Conservation (phyloP, 1,140 invertebrate species). For the Musca vetustissima region DNA sequence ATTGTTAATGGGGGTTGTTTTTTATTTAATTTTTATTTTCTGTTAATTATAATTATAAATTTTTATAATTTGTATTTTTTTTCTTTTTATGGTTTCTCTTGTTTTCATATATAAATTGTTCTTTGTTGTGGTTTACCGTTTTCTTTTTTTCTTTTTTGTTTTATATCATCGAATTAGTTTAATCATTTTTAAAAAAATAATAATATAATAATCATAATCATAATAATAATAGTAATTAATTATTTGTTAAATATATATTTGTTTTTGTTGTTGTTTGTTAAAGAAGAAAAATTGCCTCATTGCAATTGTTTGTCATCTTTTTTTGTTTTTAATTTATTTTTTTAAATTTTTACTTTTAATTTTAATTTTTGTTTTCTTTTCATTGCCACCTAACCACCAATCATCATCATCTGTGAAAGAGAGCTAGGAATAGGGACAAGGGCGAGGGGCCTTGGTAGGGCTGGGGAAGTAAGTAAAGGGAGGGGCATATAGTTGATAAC, state of each 20-base stretch:
- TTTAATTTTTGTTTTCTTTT: too few relatives aligned
- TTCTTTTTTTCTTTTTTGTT: neutral
- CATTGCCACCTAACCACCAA: neutral
- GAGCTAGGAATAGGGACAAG: too few relatives aligned
- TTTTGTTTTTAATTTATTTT: neutral
- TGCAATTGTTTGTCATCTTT: constrained; percentile 22
- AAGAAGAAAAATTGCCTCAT: constrained; percentile 20
- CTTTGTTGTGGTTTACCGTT: neutral
- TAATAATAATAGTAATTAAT: too few relatives aligned
- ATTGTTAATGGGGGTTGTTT: constrained; percentile 19
- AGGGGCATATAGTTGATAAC: too few relatives aligned
- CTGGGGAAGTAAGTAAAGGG: too few relatives aligned
- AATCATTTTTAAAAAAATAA: constrained; percentile 16
- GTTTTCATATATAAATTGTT: neutral
- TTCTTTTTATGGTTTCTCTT: neutral
- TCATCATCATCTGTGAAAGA: too few relatives aligned
- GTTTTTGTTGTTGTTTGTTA: neutral
- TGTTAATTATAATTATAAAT: constrained; percentile 18
- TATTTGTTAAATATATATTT: too few relatives aligned
- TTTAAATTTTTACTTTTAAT: too few relatives aligned
- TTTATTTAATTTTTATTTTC: constrained; percentile 14
- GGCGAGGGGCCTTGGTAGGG: too few relatives aligned
- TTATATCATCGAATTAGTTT: constrained; percentile 16
- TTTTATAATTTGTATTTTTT: constrained; percentile 16
- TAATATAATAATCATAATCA: neutral